Evolutionary conservation across 2,797 vertebrate species (phyloP), one percentile per base, ranked within the genome.

Genomic region (Thaleichthys pacificus): DNA sequence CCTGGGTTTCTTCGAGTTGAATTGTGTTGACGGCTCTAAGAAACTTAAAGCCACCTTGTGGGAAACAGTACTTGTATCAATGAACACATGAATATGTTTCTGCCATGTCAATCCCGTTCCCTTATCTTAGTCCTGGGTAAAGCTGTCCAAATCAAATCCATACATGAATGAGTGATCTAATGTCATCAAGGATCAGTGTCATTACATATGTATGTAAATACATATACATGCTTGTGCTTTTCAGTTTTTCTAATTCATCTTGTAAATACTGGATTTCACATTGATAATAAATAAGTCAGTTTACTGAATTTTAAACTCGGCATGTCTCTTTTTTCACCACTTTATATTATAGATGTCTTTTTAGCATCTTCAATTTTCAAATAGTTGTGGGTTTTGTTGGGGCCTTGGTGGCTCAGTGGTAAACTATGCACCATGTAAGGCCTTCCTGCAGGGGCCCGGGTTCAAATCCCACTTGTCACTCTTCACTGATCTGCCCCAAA

Each of bases 191-290:
- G 61, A 61, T 60, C 8, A 57, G 61, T 47, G 57, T 69, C 4
- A 61, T 5, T 63, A n/a, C 19, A 63, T 19, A 56, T 63, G 28
- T 63, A 19, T 63, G 26, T 63, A 26, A 61, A 61, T 32, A 22
- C 22, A 24, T n/a, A 38, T 62, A 21, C 61, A 61, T 64, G 74
- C 57, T 73, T 74, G 42, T 72, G 17, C 73, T 81, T n/a, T 66
- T 28, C 12, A 61, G 70, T 38, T 63, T 51, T 74, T 72, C 42
- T 1, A 64, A 68, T 71, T 65, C 11, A 71, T 72, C 72, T 69
- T 90, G 89, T 89, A 89, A 87, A 89, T 90, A 88, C 66, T 38
- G 71, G 71, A 67, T 80, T 64, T 70, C 30, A 73, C 54, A 72
- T 76, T 26, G 76, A 85, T 82, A 66, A 89, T 90, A 90, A 87